These are phyloP conservation scores for Cheilosia vernalis DNA, from an alignment of 2,888 invertebrate species.

Conservation along the genomic window DNA sequence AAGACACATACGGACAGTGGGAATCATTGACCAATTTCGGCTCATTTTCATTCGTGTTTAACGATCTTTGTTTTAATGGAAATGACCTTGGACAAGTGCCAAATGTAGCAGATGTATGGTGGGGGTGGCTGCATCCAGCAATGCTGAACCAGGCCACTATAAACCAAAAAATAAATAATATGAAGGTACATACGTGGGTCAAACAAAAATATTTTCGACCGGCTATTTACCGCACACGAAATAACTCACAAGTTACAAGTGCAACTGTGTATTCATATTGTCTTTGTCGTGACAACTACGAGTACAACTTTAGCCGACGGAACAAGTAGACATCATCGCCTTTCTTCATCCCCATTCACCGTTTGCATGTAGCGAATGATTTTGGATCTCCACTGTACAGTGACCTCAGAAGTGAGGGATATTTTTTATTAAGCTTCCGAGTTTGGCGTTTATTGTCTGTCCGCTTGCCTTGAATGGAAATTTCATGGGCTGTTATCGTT, in stretches of 20 bases:
- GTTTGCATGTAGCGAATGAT: background rate
- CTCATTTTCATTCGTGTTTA: slow-evolving; percentile 14
- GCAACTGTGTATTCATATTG: too few species aligned
- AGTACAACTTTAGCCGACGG: background rate
- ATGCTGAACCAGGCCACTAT: slow-evolving; percentile 3
- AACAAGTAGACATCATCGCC: background rate
- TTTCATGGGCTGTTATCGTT: slow-evolving; percentile 61
- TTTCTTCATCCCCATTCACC: background rate
- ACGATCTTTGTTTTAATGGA: slow-evolving; percentile 43
- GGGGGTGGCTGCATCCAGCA: background rate
- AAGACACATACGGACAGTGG: slow-evolving; percentile 11
- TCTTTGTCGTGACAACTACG: background rate
- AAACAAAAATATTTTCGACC: slow-evolving; percentile 14
- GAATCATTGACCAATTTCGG: slow-evolving; percentile 42
- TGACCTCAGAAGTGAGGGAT: slow-evolving; percentile 46
- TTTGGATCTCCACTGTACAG: background rate
- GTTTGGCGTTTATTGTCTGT: slow-evolving; percentile 29
- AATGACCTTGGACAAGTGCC: slow-evolving; percentile 50
- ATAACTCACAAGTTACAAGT: too few species aligned
- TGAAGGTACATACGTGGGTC: background rate
- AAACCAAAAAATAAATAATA: too few species aligned
- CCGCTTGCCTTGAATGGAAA: slow-evolving; percentile 35
- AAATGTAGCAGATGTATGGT: slow-evolving; percentile 4
- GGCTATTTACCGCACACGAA: background rate
- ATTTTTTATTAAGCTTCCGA: slow-evolving; percentile 46